Evolutionary conservation across 2,888 invertebrate genomes (phyloP).

Genomic region (Eilema sororculum): DNA sequence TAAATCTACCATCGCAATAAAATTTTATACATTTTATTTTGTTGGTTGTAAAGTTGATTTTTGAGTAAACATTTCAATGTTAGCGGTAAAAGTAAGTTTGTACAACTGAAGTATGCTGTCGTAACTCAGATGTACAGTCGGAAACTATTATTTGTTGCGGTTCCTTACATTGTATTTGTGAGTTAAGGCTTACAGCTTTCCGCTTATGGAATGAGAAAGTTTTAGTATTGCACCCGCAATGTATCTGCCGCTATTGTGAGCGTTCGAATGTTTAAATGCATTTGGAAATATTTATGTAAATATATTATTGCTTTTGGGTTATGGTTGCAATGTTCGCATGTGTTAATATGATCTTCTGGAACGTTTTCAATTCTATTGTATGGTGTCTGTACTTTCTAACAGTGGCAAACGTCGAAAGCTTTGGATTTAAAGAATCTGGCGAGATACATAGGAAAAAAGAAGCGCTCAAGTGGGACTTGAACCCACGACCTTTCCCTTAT

Average conservation of each 20-base stretch:
- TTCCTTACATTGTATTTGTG: constrained; percentile 78
- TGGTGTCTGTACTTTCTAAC: neutral
- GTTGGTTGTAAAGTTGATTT: neutral
- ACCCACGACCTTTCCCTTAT: too few species aligned
- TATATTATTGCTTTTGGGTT: constrained; percentile 14
- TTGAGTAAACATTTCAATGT: neutral
- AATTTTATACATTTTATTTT: constrained; percentile 24
- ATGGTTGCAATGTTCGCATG: constrained; percentile 10
- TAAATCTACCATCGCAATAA: constrained; percentile 31
- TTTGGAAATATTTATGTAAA: constrained; percentile 25
- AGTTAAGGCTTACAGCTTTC: constrained; percentile 74
- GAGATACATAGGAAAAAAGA: too few species aligned
- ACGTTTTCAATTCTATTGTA: constrained; percentile 6
- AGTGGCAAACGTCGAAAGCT: neutral
- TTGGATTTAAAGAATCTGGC: too few species aligned
- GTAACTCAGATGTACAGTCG: constrained; percentile 80
- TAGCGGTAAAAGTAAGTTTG: constrained; percentile 42
- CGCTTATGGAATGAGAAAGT: constrained; percentile 70
- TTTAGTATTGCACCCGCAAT: constrained; percentile 59
- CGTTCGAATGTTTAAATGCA: constrained; percentile 35
- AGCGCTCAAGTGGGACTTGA: too few species aligned
- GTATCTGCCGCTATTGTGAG: constrained; percentile 39
- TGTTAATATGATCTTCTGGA: neutral
- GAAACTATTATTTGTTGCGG: constrained; percentile 84
- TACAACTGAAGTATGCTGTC: constrained; percentile 72